Evolutionary conservation across 2,113 vertebrate genomes (phyloP).

Genomic region (Pitta sordida): DNA sequence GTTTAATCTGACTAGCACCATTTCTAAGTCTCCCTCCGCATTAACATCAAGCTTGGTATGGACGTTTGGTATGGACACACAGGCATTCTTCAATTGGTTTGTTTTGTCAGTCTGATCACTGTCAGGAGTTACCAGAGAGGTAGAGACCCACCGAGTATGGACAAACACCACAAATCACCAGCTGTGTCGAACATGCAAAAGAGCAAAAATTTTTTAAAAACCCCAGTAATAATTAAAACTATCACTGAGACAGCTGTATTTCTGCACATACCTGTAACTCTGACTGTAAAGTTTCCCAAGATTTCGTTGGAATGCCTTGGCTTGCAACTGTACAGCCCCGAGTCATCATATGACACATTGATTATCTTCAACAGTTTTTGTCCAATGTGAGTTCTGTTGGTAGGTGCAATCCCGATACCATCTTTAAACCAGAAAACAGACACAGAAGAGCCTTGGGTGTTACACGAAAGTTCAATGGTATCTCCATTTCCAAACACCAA

Average conservation of each 20-base stretch:
- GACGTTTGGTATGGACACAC: background rate
- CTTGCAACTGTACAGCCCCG: slow-evolving; percentile 85
- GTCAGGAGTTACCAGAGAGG: background rate
- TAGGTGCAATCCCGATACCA: slow-evolving; percentile 72
- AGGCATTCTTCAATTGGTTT: background rate
- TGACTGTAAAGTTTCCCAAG: slow-evolving; percentile 87
- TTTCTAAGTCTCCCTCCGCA: background rate
- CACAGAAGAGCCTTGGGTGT: slow-evolving; percentile 71
- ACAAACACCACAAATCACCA: background rate
- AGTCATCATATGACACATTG: slow-evolving; percentile 88
- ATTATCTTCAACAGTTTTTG: slow-evolving; percentile 82
- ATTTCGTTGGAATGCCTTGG: slow-evolving; percentile 74
- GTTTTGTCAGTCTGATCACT: background rate
- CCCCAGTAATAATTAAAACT: background rate
- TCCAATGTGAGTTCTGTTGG: slow-evolving; percentile 79
- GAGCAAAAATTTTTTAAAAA: background rate
- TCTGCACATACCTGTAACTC: slow-evolving; percentile 80
- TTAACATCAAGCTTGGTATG: background rate
- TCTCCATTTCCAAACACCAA: slow-evolving; percentile 81
- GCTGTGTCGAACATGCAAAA: background rate
- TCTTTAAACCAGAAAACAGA: slow-evolving; percentile 87
- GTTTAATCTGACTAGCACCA: background rate
- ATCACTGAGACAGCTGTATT: background rate
- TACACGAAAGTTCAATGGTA: slow-evolving; percentile 81
- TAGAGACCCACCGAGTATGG: background rate